Base-by-base conservation (phyloP, 2,113 vertebrate genomes). In the Xiphias gladius region DNA sequence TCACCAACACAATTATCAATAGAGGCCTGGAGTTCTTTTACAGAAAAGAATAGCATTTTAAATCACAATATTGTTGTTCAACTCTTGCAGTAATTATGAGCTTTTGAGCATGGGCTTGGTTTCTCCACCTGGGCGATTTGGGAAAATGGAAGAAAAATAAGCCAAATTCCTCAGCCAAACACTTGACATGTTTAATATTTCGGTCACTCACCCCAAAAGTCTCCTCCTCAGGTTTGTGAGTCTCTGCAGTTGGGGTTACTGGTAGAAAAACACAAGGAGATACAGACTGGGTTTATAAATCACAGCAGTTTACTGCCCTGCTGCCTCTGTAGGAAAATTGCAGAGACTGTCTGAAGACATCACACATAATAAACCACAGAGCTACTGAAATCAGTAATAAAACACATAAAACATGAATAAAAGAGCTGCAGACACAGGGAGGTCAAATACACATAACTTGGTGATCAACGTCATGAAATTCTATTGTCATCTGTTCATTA, bases 151-250 rank as follows among this genome's bases (percentile, higher is more conserved):
- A 14, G 16, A 73, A 52, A 28, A 11, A 59, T 13, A 48, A 26
- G 20, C 9, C 8, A 16, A 39, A 61, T 55, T 43, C n/a, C 16
- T 19, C 28, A 52, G 1, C 13, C 12, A 35, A 72, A 52, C 54
- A 20, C 17, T 28, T 0, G 66, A 28, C 13, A 67, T 68, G 2
- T 37, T 64, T 24, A 16, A 70, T 64, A 61, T 58, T 71, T 16
- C 16, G 37, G 52, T 52, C 57, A 96, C 98, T 98, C 92, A 99
- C 98, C 95, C 97, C 97, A 83, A 98, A 97, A 17, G 96, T 96
- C 85, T 98, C 97, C 85, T 98, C 97, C 46, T 97, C 96, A 0
- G 97, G 97, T 86, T 96, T 97, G 85, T 95, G 96, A 73, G 97
- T 97, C 88, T 97, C 96, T 86, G 96, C 95, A 2, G 96, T 97